phyloP scores from a whole-genome alignment of 2,888 invertebrate species.

The Nycteola revayana region DNA sequence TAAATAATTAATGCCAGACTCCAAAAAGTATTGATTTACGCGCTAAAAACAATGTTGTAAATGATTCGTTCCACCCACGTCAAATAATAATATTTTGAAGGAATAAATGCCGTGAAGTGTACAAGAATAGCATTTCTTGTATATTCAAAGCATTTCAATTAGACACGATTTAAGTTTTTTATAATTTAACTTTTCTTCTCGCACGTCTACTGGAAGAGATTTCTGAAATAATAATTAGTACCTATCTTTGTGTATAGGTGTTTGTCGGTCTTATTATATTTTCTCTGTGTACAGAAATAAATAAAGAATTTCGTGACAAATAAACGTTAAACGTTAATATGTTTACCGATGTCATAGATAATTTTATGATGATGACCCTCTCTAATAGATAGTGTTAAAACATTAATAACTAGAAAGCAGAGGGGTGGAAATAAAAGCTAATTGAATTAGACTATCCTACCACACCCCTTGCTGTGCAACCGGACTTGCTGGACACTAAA shows the following conservation, averaged over 20 bases:
- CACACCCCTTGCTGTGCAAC: conserved; percentile 28
- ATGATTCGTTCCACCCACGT: conserved; percentile 6
- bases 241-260: too few species aligned
- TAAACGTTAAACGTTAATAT: conserved; percentile 24
- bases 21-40: conserved; percentile 29
- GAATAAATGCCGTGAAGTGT: conserved; percentile 3
- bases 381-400: conserved; percentile 25
- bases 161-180: too few species aligned
- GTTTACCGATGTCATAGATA: conserved; percentile 21
- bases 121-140: conserved; percentile 1
- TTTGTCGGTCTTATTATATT: too few species aligned
- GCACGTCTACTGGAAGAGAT: too few species aligned
- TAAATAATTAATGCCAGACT: conserved; percentile 38
- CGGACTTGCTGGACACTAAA: conserved; percentile 17
- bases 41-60: conserved; percentile 12
- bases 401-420: conserved; percentile 21
- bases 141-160: too few species aligned
- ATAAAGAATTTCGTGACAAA: conserved; percentile 25
- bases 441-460: conserved; percentile 43
- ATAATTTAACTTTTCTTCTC: too few species aligned
- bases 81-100: conserved; percentile 10
- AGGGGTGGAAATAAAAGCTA: conserved; percentile 41
- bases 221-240: too few species aligned
- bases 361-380: conserved; percentile 28
- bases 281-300: too few species aligned